Base-by-base conservation (phyloP, 1,140 invertebrate genomes). In the Lepidurus packardi region DNA sequence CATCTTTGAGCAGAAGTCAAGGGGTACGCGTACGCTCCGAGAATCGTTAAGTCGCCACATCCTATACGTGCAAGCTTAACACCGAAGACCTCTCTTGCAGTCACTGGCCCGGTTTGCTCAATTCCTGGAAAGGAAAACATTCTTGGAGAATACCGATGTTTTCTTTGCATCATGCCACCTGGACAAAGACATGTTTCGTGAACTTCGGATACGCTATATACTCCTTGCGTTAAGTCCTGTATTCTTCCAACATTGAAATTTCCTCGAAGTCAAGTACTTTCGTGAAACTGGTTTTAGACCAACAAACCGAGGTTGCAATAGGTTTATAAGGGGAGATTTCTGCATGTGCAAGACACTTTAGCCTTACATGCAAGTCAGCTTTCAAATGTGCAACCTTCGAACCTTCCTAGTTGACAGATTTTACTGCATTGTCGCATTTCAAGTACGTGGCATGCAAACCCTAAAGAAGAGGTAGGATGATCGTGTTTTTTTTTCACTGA, bases 141-240 rank as follows among this genome's bases (percentile, higher is more conserved):
- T 65, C 6, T 21, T 65, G 13, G 9, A 65, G 13, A 65, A 65
- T 21, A 65, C 53, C 53, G 53, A 65, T 65, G 53, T 65, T 65
- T 65, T 65, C 53, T 65, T 65, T 65, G 53, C 53, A 65, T 65
- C 53, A 65, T 65, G 53, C 16, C 53, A n/a, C 13, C 21, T 16
- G 53, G 53, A 65, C 21, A 21, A 65, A 65, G 53, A 65, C 53
- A 21, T 65, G n/a, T 65, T 65, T 21, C 53, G 53, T 65, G 53
- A 65, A 65, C 53, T n/a, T 8, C n/a, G 21, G 53, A 65, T 65
- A 65, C 53, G 53, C 21, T 21, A 13, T 21, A 13, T 65, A 34
- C 53, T 21, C n/a, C 16, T 65, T 65, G 53, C 53, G 10, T n/a
- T 21, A 65, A 65, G 53, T 21, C 53, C 21, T 34, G 34, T 21